phyloP scores from a whole-genome alignment of 2,113 vertebrate species.

The Clupea harengus region DNA sequence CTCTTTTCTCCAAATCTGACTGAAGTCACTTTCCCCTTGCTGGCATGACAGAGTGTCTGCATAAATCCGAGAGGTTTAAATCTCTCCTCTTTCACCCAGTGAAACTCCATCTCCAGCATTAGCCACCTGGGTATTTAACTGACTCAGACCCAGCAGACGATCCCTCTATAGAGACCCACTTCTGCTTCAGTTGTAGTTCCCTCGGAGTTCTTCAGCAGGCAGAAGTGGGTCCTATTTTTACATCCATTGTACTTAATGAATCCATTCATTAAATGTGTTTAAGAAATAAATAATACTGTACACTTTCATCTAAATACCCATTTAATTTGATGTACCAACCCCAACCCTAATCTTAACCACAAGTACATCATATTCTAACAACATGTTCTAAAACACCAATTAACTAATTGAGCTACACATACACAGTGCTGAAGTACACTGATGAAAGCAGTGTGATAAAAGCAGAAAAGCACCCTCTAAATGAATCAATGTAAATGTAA shows the following conservation, averaged over 20 bases:
- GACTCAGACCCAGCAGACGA: not conserved
- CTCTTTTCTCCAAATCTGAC: constrained; percentile 18
- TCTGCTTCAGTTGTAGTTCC: not conserved
- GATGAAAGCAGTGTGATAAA: too few species aligned
- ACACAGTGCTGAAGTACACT: too few species aligned
- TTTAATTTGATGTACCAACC: not conserved
- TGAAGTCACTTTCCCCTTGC: not conserved
- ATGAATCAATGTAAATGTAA: not conserved
- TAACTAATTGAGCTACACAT: too few species aligned
- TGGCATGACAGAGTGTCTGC: constrained; percentile 12
- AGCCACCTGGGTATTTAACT: not conserved
- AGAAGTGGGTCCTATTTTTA: not conserved
- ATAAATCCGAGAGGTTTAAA: constrained; percentile 2
- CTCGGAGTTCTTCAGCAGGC: not conserved
- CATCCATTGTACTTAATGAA: not conserved
- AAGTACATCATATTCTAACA: too few species aligned
- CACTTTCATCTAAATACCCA: not conserved
- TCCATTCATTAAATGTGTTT: not conserved
- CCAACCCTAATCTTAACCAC: too few species aligned
- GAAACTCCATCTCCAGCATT: not conserved
- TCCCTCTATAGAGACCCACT: not conserved
- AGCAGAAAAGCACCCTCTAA: not conserved
- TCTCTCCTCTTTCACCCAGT: not conserved
- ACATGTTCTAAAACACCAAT: too few species aligned
- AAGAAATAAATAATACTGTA: not conserved